Conservation (phyloP, 35 echinoderm and acorn worm species). For the Nesometra sesokonis region DNA sequence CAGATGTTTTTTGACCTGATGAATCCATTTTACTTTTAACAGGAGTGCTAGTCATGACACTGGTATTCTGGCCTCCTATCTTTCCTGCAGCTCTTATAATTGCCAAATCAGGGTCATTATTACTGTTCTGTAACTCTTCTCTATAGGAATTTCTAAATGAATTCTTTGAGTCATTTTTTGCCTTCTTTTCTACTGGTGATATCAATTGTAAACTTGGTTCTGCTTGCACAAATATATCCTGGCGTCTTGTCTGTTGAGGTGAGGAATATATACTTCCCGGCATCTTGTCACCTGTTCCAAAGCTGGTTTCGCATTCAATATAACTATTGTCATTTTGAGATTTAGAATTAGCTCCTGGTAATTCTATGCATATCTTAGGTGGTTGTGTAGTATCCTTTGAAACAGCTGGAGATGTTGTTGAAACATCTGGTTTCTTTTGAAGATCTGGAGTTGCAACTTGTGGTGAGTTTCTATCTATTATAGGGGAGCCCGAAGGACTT, state of each 20-base stretch:
- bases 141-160: conserved; percentile 75
- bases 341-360: background rate
- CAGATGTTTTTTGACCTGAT: background rate
- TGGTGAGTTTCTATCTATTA: background rate
- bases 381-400: background rate
- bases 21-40: background rate
- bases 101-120: conserved; percentile 76
- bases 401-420: no score
- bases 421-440: no score
- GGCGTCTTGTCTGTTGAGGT: background rate
- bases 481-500: background rate
- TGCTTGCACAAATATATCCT: background rate
- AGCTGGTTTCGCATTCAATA: background rate
- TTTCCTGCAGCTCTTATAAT: conserved; percentile 74
- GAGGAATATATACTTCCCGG: background rate
- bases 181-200: background rate
- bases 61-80: conserved; percentile 37
- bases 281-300: background rate
- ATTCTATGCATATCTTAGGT: background rate
- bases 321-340: background rate
- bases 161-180: conserved; percentile 7
- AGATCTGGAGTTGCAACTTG: no score
- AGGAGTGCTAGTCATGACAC: background rate
- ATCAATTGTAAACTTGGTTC: background rate
- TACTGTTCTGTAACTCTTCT: conserved; percentile 33